A percentile compares a stretch with the other conserved stretches of the same genome.
phyloP scores from a whole-genome alignment of 1,140 invertebrate species.

The Zelostemma sp. region DNA sequence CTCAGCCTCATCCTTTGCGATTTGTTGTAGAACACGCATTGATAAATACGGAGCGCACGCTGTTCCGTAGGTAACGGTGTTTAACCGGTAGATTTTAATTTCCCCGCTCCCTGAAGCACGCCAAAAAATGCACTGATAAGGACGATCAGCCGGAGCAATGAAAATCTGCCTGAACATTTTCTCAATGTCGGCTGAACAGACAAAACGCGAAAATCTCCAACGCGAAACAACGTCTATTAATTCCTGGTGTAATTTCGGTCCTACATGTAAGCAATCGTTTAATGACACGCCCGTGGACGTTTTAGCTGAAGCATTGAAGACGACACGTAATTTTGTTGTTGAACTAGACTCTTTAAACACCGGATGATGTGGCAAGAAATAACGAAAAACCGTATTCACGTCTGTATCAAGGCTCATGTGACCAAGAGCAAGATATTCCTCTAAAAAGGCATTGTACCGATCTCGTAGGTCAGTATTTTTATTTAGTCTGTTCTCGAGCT shows the following conservation, averaged over 20 bases:
- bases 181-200: constrained; percentile 30
- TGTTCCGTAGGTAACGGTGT: constrained; percentile 9
- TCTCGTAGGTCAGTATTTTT: too few relatives aligned
- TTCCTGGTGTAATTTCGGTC: constrained; percentile 13
- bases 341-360: constrained; percentile 30
- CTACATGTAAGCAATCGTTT: constrained; percentile 10
- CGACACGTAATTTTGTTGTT: constrained; percentile 37
- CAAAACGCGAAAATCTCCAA: constrained; percentile 2
- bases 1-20: constrained; percentile 6
- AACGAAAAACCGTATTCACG: constrained; percentile 5
- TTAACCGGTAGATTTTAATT: constrained; percentile 2
- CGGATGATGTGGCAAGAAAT: constrained; percentile 42
- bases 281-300: constrained; percentile 8
- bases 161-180: constrained; percentile 51
- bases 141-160: constrained; percentile 26
- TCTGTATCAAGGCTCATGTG: too few relatives aligned
- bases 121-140: constrained; percentile 51
- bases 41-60: constrained; percentile 11
- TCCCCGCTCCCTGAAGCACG: not conserved
- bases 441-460: too few relatives aligned
- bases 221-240: not conserved
- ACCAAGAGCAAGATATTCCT: too few relatives aligned
- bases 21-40: constrained; percentile 2
- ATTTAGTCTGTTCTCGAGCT: too few relatives aligned
- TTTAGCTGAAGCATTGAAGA: constrained; percentile 5